Conservation (phyloP, 2,113 vertebrate species). For the Leptobrachium ailaonicum region DNA sequence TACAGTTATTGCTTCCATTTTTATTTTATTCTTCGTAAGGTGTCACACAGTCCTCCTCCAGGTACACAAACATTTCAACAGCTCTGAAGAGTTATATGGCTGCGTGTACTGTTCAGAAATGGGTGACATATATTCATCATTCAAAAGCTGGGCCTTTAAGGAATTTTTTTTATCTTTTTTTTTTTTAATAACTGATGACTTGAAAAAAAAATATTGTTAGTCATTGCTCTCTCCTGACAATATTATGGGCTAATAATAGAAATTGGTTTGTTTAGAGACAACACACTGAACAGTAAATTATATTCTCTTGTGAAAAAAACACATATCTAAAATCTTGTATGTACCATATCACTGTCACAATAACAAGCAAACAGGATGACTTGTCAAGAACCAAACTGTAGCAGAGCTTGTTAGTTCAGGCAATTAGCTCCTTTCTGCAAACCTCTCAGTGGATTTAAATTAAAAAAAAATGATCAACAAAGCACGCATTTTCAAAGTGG, state of each 20-base stretch:
- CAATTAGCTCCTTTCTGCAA: conserved; percentile 36
- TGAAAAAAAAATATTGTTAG: conserved; percentile 34
- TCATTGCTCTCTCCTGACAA: conserved; percentile 18
- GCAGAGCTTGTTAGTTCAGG: conserved; percentile 42
- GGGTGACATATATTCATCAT: conserved; percentile 25
- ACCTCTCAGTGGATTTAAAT: conserved; percentile 8
- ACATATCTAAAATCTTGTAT: conserved; percentile 41
- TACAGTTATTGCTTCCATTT: too few species aligned
- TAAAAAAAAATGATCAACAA: conserved; percentile 7
- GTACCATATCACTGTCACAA: conserved; percentile 42
- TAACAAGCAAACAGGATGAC: conserved; percentile 37
- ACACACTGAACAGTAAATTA: conserved; percentile 40
- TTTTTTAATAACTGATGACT: conserved; percentile 27
- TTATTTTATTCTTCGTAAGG: not conserved
- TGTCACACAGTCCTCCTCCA: conserved; percentile 1
- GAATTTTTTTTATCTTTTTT: conserved; percentile 9
- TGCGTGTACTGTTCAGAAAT: conserved; percentile 4
- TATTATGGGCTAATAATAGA: conserved; percentile 39
- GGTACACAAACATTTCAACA: conserved; percentile 28
- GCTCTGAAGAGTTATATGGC: conserved; percentile 17
- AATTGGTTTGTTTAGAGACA: conserved; percentile 32
- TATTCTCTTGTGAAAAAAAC: conserved; percentile 38
- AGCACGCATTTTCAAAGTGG: not conserved
- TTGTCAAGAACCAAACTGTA: conserved; percentile 40
- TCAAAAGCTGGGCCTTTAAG: conserved; percentile 24